phyloP scores from a whole-genome alignment of 2,888 invertebrate genomes.

The Dicycla oo region DNA sequence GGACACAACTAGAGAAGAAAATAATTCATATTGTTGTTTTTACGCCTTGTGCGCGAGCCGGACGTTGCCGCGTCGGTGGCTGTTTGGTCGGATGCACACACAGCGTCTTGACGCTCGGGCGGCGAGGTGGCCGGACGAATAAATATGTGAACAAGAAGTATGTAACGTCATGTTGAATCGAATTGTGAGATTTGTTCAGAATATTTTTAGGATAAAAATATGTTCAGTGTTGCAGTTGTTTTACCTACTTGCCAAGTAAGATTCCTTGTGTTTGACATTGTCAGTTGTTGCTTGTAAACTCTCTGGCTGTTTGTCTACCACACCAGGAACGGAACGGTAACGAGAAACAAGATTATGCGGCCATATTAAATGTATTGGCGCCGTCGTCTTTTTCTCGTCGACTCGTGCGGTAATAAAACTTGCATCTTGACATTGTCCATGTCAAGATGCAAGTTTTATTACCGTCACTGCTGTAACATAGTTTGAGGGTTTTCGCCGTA shows the following conservation, averaged over 20 bases:
- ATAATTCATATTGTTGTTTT: constrained; percentile 63
- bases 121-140: constrained; percentile 17
- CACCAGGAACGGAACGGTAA: no score
- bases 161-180: constrained; percentile 6
- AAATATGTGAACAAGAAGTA: constrained; percentile 19
- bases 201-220: constrained; percentile 1
- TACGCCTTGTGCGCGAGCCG: constrained; percentile 38
- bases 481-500: no score
- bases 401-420: no score
- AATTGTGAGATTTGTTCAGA: constrained; percentile 10
- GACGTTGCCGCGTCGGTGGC: constrained; percentile 21
- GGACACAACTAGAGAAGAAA: constrained; percentile 55
- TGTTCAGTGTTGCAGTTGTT: neutral
- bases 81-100: constrained; percentile 43
- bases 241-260: neutral
- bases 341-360: no score
- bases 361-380: no score
- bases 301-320: no score
- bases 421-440: no score
- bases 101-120: constrained; percentile 29
- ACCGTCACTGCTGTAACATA: no score
- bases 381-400: no score
- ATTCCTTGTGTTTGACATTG: no score
- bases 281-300: no score
- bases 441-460: no score